Evolutionary conservation across 2,113 vertebrate species (phyloP), one percentile per base, ranked within the genome.

Genomic region (Boleophthalmus pectinirostris): DNA sequence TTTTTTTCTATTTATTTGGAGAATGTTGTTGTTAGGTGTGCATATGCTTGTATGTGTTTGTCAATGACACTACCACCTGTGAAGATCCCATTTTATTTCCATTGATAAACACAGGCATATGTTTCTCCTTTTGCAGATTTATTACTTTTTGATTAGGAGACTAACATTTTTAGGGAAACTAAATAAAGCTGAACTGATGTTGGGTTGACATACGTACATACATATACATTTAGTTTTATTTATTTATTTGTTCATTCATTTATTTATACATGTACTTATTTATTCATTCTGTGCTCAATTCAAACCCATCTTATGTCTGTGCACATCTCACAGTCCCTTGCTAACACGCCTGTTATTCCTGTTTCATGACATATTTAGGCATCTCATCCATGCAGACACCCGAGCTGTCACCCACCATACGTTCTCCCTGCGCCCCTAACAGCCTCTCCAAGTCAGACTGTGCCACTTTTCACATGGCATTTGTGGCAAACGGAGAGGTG

Each of bases 21-120:
- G 66, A 54, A 70, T 76, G 71, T 78, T 73, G 74, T 24, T 82
- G 56, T 70, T 72, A 82, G 65, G 61, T 16, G 24, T 54, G 73
- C 81, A 75, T 82, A 87, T 79, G 82, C 70, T 67, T 68, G 84
- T 33, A 72, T 71, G 67, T 61, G 57, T 80, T 65, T 47, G 77
- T 70, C 61, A 79, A 51, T 85, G 79, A 73, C 74, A 75, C 67
- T 45, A 79, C 72, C 75, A 77, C 71, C 74, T 80, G 75, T 53
- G 75, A 87, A 71, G 79, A 85, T 76, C 73, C 72, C 74, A 76
- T 72, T 88, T 89, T 81, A 66, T 70, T 82, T 60, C 72, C 70
- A 78, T 75, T 76, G 76, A 82, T 18, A 33, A 61, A 33, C 25
- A 29, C 13, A 61, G 33, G 18, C 6, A 33, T 14, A 24, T 25